Conservation (phyloP, 2,113 vertebrate species). For the Ibidorhyncha struthersii region DNA sequence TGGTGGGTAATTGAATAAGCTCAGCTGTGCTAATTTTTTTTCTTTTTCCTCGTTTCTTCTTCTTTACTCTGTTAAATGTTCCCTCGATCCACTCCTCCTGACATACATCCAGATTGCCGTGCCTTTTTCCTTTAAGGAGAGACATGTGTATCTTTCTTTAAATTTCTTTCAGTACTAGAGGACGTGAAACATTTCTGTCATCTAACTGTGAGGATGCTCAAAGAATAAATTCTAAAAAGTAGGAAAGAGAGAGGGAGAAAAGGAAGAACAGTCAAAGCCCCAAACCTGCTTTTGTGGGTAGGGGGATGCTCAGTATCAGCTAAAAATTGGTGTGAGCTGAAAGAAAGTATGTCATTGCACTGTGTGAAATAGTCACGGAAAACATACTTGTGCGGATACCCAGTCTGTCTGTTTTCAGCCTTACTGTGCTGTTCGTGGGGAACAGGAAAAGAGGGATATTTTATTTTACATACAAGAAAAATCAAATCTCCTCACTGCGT, state of each 20-base stretch:
- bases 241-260: not conserved
- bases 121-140: not conserved
- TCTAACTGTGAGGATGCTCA: not conserved
- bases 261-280: not conserved
- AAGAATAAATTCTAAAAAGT: not conserved
- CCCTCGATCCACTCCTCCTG: not conserved
- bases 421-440: not conserved
- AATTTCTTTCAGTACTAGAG: not conserved
- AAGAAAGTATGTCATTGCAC: not conserved
- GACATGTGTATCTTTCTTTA: not conserved
- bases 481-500: not conserved
- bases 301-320: not conserved
- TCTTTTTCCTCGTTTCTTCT: not conserved
- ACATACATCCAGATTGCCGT: not conserved
- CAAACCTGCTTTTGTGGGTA: not conserved
- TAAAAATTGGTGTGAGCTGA: not conserved
- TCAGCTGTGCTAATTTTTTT: constrained; percentile 26
- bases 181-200: not conserved
- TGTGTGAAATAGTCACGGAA: not conserved
- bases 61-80: constrained; percentile 13
- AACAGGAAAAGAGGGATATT: not conserved
- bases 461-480: not conserved
- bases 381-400: not conserved
- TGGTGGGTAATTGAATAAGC: constrained; percentile 5
- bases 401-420: not conserved